Conservation (phyloP, 2,113 vertebrate genomes). For the Erythrolamprus reginae region DNA sequence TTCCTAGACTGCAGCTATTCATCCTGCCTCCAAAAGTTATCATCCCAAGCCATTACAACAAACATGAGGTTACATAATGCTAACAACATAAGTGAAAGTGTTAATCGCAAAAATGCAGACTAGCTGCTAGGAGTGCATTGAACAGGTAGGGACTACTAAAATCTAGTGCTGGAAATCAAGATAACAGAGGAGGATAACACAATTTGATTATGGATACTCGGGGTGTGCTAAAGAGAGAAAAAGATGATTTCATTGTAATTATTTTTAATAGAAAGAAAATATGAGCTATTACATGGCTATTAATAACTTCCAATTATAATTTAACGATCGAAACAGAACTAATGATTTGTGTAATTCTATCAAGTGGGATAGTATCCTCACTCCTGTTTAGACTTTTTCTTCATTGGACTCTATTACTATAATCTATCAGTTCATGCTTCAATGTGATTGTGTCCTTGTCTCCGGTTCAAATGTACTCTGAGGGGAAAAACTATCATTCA, state of each 20-base stretch:
- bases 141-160: background rate
- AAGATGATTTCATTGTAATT: background rate
- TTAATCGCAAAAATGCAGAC: background rate
- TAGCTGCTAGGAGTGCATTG: background rate
- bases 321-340: background rate
- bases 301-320: background rate
- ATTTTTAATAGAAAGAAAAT: background rate
- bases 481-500: background rate
- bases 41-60: background rate
- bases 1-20: background rate
- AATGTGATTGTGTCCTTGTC: background rate
- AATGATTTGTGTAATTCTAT: background rate
- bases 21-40: background rate
- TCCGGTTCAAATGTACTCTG: background rate
- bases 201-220: background rate
- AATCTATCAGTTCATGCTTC: background rate
- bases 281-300: background rate
- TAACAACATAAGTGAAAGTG: background rate
- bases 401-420: background rate
- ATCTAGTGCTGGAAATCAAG: background rate
- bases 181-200: background rate
- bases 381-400: background rate
- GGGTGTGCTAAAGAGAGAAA: background rate
- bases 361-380: background rate
- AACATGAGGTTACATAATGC: background rate